Evolutionary conservation across 1,140 invertebrate species (phyloP).

Genomic region (Bombus soroeensis): DNA sequence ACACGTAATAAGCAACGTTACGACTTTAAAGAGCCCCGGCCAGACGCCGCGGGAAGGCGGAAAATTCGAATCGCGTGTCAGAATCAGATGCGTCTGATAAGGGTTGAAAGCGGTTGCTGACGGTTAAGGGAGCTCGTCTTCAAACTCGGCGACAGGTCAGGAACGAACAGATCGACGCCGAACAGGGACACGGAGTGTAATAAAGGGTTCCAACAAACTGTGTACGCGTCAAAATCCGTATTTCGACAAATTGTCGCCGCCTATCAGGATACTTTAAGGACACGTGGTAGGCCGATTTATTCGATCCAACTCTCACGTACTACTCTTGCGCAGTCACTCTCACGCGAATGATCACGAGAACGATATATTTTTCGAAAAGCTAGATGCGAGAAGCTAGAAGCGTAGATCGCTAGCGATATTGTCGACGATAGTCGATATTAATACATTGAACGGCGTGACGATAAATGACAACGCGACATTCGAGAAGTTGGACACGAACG

Average conservation of each 20-base stretch:
- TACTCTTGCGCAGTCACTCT: too few relatives aligned
- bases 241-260: not conserved
- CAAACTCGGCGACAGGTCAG: slow-evolving; percentile 45
- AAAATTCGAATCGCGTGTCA: slow-evolving; percentile 65
- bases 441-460: slow-evolving; percentile 7
- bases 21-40: slow-evolving; percentile 51
- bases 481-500: slow-evolving; percentile 15
- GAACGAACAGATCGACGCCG: slow-evolving; percentile 21
- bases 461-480: slow-evolving; percentile 30
- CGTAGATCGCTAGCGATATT: not conserved
- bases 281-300: too few relatives aligned
- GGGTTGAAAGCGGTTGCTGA: slow-evolving; percentile 59
- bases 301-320: too few relatives aligned
- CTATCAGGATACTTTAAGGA: not conserved
- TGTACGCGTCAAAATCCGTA: not conserved
- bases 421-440: slow-evolving; percentile 13
- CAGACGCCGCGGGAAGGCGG: slow-evolving; percentile 35
- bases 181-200: not conserved
- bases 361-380: not conserved
- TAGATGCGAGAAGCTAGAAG: not conserved
- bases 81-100: slow-evolving; percentile 65
- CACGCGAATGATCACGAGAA: not conserved
- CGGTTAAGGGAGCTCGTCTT: slow-evolving; percentile 49
- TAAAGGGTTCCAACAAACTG: slow-evolving; percentile 10
- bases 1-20: slow-evolving; percentile 42